Evolutionary conservation across 1,140 invertebrate species (phyloP).

Genomic region (Lepidurus couesii): DNA sequence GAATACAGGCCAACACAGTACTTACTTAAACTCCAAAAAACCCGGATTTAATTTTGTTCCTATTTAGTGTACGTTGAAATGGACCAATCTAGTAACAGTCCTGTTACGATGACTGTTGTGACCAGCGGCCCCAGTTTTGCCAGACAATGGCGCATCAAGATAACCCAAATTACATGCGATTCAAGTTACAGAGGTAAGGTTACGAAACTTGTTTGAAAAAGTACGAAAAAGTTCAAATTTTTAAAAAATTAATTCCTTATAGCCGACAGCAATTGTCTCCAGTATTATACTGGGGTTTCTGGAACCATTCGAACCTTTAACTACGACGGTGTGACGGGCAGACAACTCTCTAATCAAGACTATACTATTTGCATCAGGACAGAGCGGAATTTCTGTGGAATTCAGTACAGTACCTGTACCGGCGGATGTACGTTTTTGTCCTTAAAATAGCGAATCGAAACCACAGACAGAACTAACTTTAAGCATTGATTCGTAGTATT

Average conservation of each 20-base stretch:
- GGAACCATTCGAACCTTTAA: conserved; percentile 76
- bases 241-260: conserved; percentile 35
- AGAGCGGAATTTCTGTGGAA: conserved; percentile 80
- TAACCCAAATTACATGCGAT: conserved; percentile 69
- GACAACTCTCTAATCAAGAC: conserved; percentile 82
- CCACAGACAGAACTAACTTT: background rate
- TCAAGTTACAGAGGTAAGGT: conserved; percentile 59
- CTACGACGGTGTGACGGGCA: conserved; percentile 63
- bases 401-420: conserved; percentile 73
- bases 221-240: background rate
- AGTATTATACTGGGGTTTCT: conserved; percentile 71
- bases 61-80: conserved; percentile 74
- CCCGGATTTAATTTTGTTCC: conserved; percentile 25
- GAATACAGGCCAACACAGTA: conserved; percentile 78
- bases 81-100: conserved; percentile 60
- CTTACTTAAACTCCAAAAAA: conserved; percentile 42
- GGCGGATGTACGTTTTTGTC: conserved; percentile 43
- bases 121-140: conserved; percentile 65
- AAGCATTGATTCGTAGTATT: conserved; percentile 34
- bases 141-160: conserved; percentile 72
- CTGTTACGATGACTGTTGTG: conserved; percentile 68
- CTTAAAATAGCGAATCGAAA: too few species aligned
- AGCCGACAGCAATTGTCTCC: conserved; percentile 58
- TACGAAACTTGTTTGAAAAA: background rate
- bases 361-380: conserved; percentile 78